Base-by-base conservation (phyloP, 2,113 vertebrate genomes). In the Tretioscincus oriximinensis region DNA sequence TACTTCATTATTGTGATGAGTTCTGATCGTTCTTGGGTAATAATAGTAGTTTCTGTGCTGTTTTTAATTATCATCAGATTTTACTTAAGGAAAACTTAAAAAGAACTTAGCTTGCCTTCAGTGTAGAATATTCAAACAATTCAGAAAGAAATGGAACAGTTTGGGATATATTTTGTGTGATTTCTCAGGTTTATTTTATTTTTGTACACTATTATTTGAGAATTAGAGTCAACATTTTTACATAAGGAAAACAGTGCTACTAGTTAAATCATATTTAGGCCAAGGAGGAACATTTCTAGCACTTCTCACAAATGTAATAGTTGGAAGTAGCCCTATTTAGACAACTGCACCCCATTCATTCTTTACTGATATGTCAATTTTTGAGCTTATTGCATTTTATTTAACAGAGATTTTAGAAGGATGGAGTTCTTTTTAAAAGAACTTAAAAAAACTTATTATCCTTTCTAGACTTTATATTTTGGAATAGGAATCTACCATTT, bases 401-500 rank as follows among this genome's bases (percentile, higher is more conserved):
- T 87, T 84, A 73, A 80, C 54, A 84, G 81, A 69, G 87, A 92
- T 85, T 78, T 35, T 77, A 79, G 64, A 90, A 88, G 77, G 74
- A 84, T 85, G 81, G 26, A 64, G 81, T 14, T 58, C 18, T 58
- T 58, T 58, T 58, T 58, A 18, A 58, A 58, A 58, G 16, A 54
- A 9, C 51, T 54, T 14, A 58, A 41, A 41, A 41, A 41, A 41
- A 41, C 35, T 41, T 41, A 41, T 41, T 41, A 41, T 41, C 35
- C 35, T 41, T 41, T 41, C 35, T 41, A 41, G 35, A 5, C 35
- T 41, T 41, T 41, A 41, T 41, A 41, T 41, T 41, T 41, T 41
- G 35, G 35, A 41, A 41, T 41, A 41, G 35, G 35, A 41, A 41
- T 41, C 35, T 41, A 41, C 35, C 35, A 41, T 41, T 41, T 41